Conservation (phyloP, 53 echinoderm and acorn worm species). For the Mesocentrotus franciscanus region DNA sequence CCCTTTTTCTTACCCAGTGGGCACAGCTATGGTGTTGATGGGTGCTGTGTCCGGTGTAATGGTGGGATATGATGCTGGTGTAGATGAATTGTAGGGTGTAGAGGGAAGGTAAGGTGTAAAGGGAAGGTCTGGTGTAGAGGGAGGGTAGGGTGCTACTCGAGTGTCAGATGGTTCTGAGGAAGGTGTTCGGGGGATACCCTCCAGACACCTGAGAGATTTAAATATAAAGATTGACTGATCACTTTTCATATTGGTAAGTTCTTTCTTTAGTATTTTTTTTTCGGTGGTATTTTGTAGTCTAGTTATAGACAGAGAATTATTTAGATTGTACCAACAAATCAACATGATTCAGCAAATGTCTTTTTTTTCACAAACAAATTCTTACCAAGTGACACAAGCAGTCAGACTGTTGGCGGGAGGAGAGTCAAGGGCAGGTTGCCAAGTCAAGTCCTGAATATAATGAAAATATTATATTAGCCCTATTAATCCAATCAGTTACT, state of each 20-base stretch:
- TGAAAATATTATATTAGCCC: background rate
- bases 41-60: no score
- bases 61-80: no score
- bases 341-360: background rate
- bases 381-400: constrained; percentile 13
- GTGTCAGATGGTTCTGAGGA: constrained; percentile 15
- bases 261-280: background rate
- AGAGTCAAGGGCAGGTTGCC: constrained; percentile 5
- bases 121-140: background rate
- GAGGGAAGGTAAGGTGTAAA: no score
- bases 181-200: constrained; percentile 18
- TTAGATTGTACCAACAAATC: background rate
- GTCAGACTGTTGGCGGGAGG: background rate
- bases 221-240: background rate
- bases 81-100: background rate
- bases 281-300: background rate
- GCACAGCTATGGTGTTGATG: no score
- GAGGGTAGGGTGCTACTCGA: background rate
- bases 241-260: background rate
- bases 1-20: no score
- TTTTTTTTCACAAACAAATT: no score
- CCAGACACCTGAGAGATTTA: background rate
- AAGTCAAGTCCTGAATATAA: constrained; percentile 10
- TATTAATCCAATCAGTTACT: no score
- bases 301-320: background rate